A percentile compares a stretch with the other conserved stretches of the same genome.
Conservation (phyloP, 2,113 vertebrate species). For the Pimephales promelas region DNA sequence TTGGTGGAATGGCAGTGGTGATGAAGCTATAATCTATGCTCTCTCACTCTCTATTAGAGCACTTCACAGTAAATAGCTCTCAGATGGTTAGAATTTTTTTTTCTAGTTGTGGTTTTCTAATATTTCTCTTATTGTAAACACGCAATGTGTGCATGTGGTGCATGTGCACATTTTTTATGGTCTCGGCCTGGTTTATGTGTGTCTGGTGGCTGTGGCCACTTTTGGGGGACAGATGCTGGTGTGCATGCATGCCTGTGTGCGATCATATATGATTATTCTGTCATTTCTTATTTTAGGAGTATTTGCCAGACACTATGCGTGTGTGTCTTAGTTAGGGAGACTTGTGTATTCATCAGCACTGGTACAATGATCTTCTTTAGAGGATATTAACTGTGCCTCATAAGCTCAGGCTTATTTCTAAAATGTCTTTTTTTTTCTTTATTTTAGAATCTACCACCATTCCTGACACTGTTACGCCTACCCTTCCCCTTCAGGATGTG, state of each 20-base stretch:
- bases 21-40: conserved; percentile 39
- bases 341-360: not conserved
- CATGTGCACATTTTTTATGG: conserved; percentile 21
- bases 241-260: conserved; percentile 15
- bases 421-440: not conserved
- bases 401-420: not conserved
- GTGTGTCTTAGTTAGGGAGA: not conserved
- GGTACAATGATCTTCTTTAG: not conserved
- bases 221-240: not conserved
- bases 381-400: not conserved
- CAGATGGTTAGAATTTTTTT: conserved; percentile 47
- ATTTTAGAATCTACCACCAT: conserved; percentile 84
- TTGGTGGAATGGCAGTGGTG: conserved; percentile 22
- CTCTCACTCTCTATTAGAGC: conserved; percentile 27
- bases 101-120: conserved; percentile 48
- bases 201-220: conserved; percentile 37
- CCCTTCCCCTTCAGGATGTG: conserved; percentile 81
- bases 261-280: conserved; percentile 17
- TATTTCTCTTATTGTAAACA: conserved; percentile 1
- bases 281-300: conserved; percentile 12
- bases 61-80: conserved; percentile 49
- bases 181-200: conserved; percentile 36
- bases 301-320: not conserved
- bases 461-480: conserved; percentile 84
- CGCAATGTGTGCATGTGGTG: conserved; percentile 10